phyloP scores from a whole-genome alignment of 2,113 vertebrate species.

The Sterrhoptilus dennistouni region DNA sequence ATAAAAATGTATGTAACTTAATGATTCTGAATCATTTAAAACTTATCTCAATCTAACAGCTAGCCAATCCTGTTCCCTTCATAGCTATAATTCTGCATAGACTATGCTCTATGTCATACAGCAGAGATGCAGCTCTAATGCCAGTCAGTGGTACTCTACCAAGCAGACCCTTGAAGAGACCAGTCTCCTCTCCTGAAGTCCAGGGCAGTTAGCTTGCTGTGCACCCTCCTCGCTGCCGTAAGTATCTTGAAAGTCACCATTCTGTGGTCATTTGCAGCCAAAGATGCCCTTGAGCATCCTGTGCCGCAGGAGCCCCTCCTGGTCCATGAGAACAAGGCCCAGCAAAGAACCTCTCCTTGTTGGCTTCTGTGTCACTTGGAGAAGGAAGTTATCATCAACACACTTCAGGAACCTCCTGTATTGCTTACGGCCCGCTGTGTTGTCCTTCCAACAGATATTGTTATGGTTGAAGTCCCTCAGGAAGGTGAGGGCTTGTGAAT shows the following conservation, averaged over 20 bases:
- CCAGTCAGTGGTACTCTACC: neutral
- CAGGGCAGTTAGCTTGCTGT: neutral
- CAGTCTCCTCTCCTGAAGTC: neutral
- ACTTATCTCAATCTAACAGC: neutral
- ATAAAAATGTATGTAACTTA: neutral
- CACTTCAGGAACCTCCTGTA: neutral
- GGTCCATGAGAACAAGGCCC: neutral
- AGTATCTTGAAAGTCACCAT: neutral
- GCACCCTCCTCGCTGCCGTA: accelerated
- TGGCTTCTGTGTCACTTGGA: neutral
- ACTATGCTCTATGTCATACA: neutral
- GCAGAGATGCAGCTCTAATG: neutral
- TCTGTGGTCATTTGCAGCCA: neutral
- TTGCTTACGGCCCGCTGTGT: neutral
- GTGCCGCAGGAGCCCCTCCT: neutral
- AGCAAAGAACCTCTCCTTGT: neutral
- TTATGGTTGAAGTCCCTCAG: neutral
- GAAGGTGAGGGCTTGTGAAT: neutral
- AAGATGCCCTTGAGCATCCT: neutral
- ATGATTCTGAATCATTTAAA: neutral
- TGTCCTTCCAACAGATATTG: neutral
- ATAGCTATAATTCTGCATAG: neutral
- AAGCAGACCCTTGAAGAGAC: neutral
- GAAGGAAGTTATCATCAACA: neutral
- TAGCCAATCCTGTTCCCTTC: neutral